Evolutionary conservation across 2,113 vertebrate species (phyloP), one percentile per base, ranked within the genome.

Genomic region (Bujurquina vittata): DNA sequence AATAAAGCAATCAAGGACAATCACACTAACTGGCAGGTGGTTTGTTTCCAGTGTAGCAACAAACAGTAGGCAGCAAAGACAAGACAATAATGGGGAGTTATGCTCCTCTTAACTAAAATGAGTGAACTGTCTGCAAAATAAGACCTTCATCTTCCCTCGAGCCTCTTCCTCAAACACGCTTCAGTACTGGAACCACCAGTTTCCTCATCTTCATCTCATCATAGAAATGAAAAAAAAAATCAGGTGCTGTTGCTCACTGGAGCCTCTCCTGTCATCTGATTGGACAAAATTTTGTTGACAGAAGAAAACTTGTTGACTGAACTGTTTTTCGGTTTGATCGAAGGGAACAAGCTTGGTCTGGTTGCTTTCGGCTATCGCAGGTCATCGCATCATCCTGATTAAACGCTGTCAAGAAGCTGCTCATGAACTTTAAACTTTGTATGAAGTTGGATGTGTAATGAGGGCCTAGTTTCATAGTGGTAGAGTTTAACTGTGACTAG

Each of bases 401-500:
- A 33, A 33, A 6, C 33, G 7, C 33, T 33, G 33, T 33, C 5
- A 33, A 33, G 1, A 31, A 5, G 33, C 33, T 33, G 33, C 33
- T 7, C 7, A 33, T 33, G 33, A 33, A 33, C 33, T 33, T 7
- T 33, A 5, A 6, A 33, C 33, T 33, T 33, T 7, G 33, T 33
- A 6, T 33, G 7, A 9, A 37, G 35, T 37, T 7, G 35, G 7
- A 11, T 61, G 6, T 61, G n/a, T 1, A 35, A 35, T 18, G 20
- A 20, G 0, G n/a, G 3, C 1, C 37, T 35, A 8, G n/a, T 40
- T 40, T 43, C n/a, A 65, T 9, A 63, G 35, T 22, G 3, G 22
- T 15, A 23, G 35, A 0, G 40, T 63, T 15, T 0, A 0, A 6
- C 33, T 37, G 10, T 37, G 60, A 20, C 14, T 4, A 40, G 8